These are phyloP conservation scores for Pomatorhinus ruficollis DNA, from an alignment of 2,113 vertebrate species.

Conservation along the genomic window DNA sequence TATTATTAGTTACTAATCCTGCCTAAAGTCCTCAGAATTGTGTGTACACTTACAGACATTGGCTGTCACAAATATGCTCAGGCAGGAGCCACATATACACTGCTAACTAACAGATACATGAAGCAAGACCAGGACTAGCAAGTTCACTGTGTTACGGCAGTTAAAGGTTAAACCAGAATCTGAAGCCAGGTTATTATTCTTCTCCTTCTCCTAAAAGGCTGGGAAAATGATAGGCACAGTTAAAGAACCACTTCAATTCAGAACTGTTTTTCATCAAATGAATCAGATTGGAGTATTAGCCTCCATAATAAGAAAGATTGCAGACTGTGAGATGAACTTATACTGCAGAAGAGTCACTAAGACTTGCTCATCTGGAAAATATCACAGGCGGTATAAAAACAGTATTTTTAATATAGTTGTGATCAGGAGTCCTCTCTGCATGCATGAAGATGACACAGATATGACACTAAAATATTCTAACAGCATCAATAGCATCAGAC, in stretches of 20 bases:
- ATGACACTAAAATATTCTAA: not conserved
- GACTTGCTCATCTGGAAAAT: not conserved
- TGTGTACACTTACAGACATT: not conserved
- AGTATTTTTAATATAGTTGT: not conserved
- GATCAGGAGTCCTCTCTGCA: not conserved
- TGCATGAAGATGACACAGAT: not conserved
- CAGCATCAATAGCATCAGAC: not conserved
- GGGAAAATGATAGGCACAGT: not conserved
- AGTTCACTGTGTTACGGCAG: not conserved
- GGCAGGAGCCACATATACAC: not conserved
- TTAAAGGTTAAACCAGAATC: not conserved
- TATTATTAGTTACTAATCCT: not conserved
- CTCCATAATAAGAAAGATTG: not conserved
- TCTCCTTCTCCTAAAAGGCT: not conserved
- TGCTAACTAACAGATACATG: not conserved
- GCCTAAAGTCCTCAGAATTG: not conserved
- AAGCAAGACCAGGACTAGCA: not conserved
- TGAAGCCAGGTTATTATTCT: not conserved
- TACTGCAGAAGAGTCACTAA: not conserved
- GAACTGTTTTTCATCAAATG: not conserved
- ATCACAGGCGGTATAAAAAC: not conserved
- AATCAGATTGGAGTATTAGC: not conserved
- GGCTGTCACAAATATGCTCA: not conserved
- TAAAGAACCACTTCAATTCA: not conserved
- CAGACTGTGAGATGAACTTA: not conserved